These are phyloP conservation scores for Andrena haemorrhoa DNA, from an alignment of 2,888 invertebrate genomes.

Conservation along the genomic window DNA sequence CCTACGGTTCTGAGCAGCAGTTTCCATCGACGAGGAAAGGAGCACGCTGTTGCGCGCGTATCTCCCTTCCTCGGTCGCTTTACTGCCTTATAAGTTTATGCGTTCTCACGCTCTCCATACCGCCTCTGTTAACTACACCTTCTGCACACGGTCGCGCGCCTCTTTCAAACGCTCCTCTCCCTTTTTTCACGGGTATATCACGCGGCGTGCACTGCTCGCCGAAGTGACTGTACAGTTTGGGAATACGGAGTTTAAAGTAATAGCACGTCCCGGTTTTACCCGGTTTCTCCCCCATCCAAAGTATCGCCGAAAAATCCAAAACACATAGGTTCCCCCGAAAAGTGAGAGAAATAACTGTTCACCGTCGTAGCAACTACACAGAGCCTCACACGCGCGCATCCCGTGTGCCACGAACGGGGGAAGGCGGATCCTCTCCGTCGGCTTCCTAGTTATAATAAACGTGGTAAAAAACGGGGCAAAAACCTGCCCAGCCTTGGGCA, in stretches of 20 bases:
- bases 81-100: constrained; percentile 71
- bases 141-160: constrained; percentile 43
- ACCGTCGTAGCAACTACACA: background rate
- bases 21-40: constrained; percentile 70
- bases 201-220: background rate
- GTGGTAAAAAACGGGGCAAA: constrained; percentile 78
- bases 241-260: background rate
- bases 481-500: constrained; percentile 84
- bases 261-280: too few species aligned
- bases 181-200: background rate
- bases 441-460: constrained; percentile 82
- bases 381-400: background rate
- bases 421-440: constrained; percentile 60
- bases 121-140: constrained; percentile 57
- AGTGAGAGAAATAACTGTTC: background rate
- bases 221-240: background rate
- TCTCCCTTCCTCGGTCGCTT: constrained; percentile 57
- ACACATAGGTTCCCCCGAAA: background rate
- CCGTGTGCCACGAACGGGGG: constrained; percentile 45
- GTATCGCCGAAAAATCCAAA: too few species aligned
- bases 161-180: constrained; percentile 31
- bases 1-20: constrained; percentile 54
- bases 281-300: too few species aligned
- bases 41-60: constrained; percentile 52
- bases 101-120: constrained; percentile 81